Evolutionary conservation across 1,140 invertebrate species (phyloP).

Genomic region (Yoshiicerus persimilis): DNA sequence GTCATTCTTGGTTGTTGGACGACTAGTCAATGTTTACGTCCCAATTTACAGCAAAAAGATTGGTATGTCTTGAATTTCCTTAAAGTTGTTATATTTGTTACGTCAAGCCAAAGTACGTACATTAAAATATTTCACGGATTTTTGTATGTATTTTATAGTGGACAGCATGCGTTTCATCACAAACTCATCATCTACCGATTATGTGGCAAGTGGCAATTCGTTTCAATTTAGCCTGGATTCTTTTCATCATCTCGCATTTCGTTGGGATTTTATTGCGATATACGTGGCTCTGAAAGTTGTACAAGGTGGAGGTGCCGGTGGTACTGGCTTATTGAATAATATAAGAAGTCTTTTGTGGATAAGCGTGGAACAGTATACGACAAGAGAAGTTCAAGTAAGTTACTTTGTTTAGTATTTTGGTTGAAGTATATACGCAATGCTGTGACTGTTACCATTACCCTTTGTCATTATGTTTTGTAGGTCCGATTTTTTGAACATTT

Average conservation of each 20-base stretch:
- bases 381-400: slow-evolving; percentile 59
- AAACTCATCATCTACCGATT: neutral
- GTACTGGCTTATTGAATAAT: slow-evolving; percentile 62
- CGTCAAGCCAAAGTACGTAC: no score
- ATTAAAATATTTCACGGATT: neutral
- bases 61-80: slow-evolving; percentile 52
- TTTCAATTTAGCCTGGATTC: neutral
- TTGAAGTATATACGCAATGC: no score
- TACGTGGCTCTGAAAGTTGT: slow-evolving; percentile 61
- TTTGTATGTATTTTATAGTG: slow-evolving; percentile 22
- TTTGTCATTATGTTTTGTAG: slow-evolving; percentile 37
- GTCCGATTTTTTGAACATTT: slow-evolving; percentile 60
- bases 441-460: no score
- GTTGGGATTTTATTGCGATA: slow-evolving; percentile 62
- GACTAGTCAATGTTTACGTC: slow-evolving; percentile 89
- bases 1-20: slow-evolving; percentile 70
- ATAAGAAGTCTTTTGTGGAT: slow-evolving; percentile 64
- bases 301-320: slow-evolving; percentile 58
- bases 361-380: slow-evolving; percentile 65
- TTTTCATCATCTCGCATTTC: slow-evolving; percentile 51
- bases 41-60: slow-evolving; percentile 93
- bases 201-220: neutral
- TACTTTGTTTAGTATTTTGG: neutral
- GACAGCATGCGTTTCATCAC: slow-evolving; percentile 43
- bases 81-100: neutral